Base-by-base conservation (phyloP, 35 echinoderm and acorn worm species). In the Ophioderma brevispina region DNA sequence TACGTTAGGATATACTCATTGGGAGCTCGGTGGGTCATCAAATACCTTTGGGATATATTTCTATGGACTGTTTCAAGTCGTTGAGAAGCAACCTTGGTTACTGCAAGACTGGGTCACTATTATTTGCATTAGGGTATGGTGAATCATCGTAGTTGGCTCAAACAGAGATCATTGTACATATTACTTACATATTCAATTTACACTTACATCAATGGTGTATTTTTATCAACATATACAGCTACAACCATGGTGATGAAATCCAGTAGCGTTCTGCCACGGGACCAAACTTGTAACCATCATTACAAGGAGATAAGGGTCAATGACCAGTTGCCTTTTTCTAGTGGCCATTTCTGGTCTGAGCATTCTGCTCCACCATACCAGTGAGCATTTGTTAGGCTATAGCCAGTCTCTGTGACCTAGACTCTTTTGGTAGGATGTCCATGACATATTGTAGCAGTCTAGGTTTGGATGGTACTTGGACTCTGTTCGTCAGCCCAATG, bases 281-380 rank as follows among this genome's bases (percentile, higher is more conserved):
- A n/a, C 97, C 97, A 84, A 93, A 99, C 25, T 55, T 49, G 34
- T 41, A 85, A 30, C 18, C 33, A 13, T 83, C 75, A 81, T 95
- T 84, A 19, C 80, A 82, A 1, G 91, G 15, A 95, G 31, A 63
- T 90, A 99, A 23, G 97, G 91, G 23, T n/a, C n/a, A n/a, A n/a
- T n/a, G n/a, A n/a, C n/a, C n/a, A 23, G 37, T 95, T 85, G 50
- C 78, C 76, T 52, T 91, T 90, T 76, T 99, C 97, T 1, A 99
- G 21, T 18, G 97, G 97, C 97, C 97, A 99, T 32, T 89, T 84
- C 70, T 95, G 94, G 39, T 95, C 55, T 21, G 79, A 38, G n/a
- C 92, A 75, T 75, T 91, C 97, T 63, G 87, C 90, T 6, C 97
- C 94, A 13, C 97, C 97, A 84, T 95, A 99, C 97, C 97, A 99